Conservation (phyloP, 2,113 vertebrate genomes). For the Bufo bufo region DNA sequence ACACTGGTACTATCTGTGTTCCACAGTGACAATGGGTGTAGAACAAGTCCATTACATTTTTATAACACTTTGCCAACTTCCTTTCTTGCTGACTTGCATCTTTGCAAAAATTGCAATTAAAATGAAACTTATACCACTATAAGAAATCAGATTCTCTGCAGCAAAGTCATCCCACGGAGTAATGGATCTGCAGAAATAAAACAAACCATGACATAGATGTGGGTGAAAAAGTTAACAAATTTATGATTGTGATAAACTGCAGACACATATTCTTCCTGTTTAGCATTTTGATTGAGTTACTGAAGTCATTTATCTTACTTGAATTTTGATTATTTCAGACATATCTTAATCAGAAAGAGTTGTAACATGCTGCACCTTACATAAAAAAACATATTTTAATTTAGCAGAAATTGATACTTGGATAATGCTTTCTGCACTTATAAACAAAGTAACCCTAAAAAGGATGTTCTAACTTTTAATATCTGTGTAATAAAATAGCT, state of each 20-base stretch:
- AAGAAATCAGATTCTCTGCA: constrained; percentile 8
- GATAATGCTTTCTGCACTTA: neutral
- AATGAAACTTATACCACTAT: constrained; percentile 6
- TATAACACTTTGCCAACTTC: neutral
- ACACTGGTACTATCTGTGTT: neutral
- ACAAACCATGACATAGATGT: constrained; percentile 42
- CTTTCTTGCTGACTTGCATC: constrained; percentile 5
- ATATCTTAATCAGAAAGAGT: constrained; percentile 46
- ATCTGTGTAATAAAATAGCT: too few species aligned
- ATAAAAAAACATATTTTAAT: constrained; percentile 33
- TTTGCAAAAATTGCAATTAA: constrained; percentile 34
- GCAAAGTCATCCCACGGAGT: constrained; percentile 27
- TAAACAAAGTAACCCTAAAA: neutral
- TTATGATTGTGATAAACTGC: constrained; percentile 48
- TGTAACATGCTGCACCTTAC: constrained; percentile 16
- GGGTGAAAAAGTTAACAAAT: constrained; percentile 42
- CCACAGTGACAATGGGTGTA: neutral
- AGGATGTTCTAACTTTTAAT: neutral
- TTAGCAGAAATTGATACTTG: constrained; percentile 25
- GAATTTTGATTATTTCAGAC: constrained; percentile 48
- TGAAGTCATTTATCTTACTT: constrained; percentile 47
- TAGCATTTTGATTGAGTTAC: constrained; percentile 54
- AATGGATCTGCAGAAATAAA: constrained; percentile 40
- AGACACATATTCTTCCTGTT: constrained; percentile 44
- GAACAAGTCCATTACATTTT: neutral